These are phyloP conservation scores for Siphonodentalium dalli DNA, from an alignment of 2,888 invertebrate genomes.

Conservation along the genomic window DNA sequence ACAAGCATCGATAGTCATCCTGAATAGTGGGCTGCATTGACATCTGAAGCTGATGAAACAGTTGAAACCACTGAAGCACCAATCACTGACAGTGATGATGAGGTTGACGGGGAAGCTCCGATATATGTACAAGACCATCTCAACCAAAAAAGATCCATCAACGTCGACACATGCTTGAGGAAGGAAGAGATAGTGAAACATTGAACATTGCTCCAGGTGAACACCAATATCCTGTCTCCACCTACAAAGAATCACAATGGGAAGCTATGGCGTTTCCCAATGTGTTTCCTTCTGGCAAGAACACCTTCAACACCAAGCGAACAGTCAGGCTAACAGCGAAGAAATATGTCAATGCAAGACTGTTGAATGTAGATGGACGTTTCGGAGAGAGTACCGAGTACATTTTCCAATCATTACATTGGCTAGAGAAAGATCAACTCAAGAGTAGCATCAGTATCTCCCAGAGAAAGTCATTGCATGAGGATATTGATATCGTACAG, in stretches of 20 bases:
- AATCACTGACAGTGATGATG: slow-evolving; percentile 2
- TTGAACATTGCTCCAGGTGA: slow-evolving; percentile 1
- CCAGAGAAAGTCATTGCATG: neutral
- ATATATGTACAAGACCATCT: neutral
- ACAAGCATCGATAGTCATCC: neutral
- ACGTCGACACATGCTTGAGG: neutral
- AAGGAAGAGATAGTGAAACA: neutral
- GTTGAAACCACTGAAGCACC: neutral
- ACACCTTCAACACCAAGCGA: neutral
- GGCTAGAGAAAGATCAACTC: neutral
- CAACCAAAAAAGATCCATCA: neutral
- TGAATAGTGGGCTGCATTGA: neutral
- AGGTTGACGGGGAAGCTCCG: neutral
- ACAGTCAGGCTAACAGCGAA: neutral
- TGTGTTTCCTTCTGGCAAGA: neutral
- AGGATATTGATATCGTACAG: neutral
- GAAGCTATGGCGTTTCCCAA: slow-evolving; percentile 1
- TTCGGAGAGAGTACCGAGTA: slow-evolving; percentile 1
- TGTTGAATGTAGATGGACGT: neutral
- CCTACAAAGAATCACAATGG: neutral
- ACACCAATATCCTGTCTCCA: neutral
- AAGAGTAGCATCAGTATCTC: neutral
- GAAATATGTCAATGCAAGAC: neutral
- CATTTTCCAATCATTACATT: neutral
- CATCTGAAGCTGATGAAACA: too few relatives aligned